Evolutionary conservation across 2,113 vertebrate genomes (phyloP).

Genomic region (Zosterops pallidus): DNA sequence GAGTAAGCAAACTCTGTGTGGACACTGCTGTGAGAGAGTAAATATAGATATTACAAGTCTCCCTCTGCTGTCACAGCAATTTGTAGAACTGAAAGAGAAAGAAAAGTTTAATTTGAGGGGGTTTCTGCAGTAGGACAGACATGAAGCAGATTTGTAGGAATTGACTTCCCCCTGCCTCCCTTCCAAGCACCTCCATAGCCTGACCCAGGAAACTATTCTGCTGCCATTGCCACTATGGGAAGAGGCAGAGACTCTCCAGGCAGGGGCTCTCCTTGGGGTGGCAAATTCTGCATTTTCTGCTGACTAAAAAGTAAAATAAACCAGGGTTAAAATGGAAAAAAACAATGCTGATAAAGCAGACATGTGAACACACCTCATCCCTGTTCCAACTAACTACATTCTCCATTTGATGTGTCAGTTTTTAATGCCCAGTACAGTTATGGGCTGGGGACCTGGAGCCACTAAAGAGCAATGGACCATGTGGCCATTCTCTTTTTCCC

Average conservation of each 20-base stretch:
- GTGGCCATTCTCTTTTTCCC: not conserved
- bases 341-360: not conserved
- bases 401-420: not conserved
- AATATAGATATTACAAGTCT: not conserved
- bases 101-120: not conserved
- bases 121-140: not conserved
- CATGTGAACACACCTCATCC: not conserved
- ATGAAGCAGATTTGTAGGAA: not conserved
- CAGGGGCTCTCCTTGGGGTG: not conserved
- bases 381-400: not conserved
- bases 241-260: not conserved
- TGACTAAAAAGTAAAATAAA: not conserved
- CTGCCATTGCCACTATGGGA: fast-evolving
- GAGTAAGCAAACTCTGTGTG: not conserved
- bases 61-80: not conserved
- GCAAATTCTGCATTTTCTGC: not conserved
- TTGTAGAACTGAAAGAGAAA: not conserved
- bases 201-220: not conserved
- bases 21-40: not conserved
- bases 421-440: not conserved
- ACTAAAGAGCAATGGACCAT: not conserved
- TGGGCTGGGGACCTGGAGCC: not conserved
- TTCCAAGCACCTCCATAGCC: not conserved
- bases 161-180: not conserved
- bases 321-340: not conserved